Evolutionary conservation across 2,113 vertebrate genomes (phyloP).

Genomic region (Hippopotamus amphibius): DNA sequence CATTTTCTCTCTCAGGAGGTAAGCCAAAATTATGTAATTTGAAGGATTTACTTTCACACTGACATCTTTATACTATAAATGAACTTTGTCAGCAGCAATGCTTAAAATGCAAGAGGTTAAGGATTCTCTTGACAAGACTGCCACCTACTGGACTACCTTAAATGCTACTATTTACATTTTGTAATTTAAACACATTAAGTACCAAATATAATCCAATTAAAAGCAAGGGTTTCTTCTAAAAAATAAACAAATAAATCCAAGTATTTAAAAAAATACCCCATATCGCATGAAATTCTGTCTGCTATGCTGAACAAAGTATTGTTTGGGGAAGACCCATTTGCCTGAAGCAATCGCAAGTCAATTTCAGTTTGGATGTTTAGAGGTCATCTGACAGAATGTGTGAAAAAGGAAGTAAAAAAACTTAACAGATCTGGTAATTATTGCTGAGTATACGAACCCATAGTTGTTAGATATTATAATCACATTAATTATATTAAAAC

Average conservation of each 20-base stretch:
- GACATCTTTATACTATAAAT: conserved; percentile 26
- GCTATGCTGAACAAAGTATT: background rate
- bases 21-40: background rate
- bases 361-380: background rate
- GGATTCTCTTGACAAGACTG: conserved; percentile 81
- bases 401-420: conserved; percentile 27
- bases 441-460: background rate
- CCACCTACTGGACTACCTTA: conserved; percentile 85
- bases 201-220: conserved; percentile 42
- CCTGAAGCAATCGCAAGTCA: conserved; percentile 46
- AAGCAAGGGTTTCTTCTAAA: conserved; percentile 24
- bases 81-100: background rate
- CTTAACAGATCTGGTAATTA: conserved; percentile 50
- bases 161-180: conserved; percentile 44
- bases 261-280: conserved; percentile 33
- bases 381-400: background rate
- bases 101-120: background rate
- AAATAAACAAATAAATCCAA: background rate
- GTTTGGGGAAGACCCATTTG: background rate
- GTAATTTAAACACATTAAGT: conserved; percentile 50
- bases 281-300: conserved; percentile 28
- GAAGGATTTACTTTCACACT: conserved; percentile 1
- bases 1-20: conserved; percentile 1
- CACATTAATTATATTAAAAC: conserved; percentile 32
- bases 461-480: background rate